Percentiles rank a stretch among this genome's conserved stretches.
phyloP scores from a whole-genome alignment of 1,140 invertebrate species.

The Cyclina sinensis region DNA sequence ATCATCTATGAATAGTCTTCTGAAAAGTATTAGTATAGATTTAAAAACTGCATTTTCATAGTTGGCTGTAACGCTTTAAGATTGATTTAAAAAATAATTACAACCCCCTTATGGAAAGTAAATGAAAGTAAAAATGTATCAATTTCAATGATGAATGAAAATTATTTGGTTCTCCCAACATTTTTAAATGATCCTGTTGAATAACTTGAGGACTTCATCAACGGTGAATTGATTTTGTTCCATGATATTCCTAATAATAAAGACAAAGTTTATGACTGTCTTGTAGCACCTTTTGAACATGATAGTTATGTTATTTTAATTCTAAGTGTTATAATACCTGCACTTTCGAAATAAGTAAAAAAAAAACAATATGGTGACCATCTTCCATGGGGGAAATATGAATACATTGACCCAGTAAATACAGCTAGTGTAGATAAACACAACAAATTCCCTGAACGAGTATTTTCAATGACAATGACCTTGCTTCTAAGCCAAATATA shows the following conservation, averaged over 20 bases:
- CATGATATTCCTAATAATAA: constrained; percentile 9
- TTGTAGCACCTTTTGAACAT: constrained; percentile 25
- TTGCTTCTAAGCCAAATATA: constrained; percentile 24
- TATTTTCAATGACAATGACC: too few species aligned
- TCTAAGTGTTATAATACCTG: constrained; percentile 54
- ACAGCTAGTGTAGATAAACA: constrained; percentile 13
- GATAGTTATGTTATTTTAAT: constrained; percentile 56
- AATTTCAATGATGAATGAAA: constrained; percentile 37
- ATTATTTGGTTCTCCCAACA: constrained; percentile 3
- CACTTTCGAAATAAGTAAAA: constrained; percentile 52
- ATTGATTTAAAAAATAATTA: constrained; percentile 66
- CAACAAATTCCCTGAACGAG: constrained; percentile 38
- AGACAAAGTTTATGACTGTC: constrained; percentile 36
- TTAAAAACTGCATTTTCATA: constrained; percentile 57
- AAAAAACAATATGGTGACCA: constrained; percentile 56
- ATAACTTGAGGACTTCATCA: constrained; percentile 31
- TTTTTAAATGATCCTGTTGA: background rate
- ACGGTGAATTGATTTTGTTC: background rate
- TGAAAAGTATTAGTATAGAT: constrained; percentile 47
- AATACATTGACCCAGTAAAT: background rate
- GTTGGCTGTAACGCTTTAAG: constrained; percentile 69
- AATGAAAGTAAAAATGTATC: constrained; percentile 44
- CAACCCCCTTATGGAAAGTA: constrained; percentile 66
- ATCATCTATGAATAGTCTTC: background rate
- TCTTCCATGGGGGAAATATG: constrained; percentile 37